Conservation (phyloP, 2,888 invertebrate species). For the Nomada lathburiana region DNA sequence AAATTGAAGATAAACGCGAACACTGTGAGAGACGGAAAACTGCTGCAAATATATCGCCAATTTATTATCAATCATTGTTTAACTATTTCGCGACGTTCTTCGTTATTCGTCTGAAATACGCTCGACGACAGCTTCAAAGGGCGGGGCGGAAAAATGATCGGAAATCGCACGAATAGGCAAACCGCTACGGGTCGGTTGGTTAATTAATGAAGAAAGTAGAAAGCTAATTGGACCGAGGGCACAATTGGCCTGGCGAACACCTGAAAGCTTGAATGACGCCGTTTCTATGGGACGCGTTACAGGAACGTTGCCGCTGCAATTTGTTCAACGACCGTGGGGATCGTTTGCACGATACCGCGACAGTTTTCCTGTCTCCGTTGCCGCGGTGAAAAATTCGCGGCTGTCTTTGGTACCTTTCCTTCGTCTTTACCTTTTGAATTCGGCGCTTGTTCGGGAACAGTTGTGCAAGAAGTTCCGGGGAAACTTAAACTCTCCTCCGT, state of each 20-base stretch:
- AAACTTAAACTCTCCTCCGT: conserved; percentile 2
- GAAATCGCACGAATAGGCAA: neutral
- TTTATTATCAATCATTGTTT: too few species aligned
- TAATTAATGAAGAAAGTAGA: neutral
- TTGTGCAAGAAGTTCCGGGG: conserved; percentile 8
- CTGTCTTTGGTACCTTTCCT: neutral
- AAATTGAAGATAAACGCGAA: too few species aligned
- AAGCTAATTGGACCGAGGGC: conserved; percentile 26
- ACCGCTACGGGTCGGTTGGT: neutral
- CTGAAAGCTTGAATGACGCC: conserved; percentile 19
- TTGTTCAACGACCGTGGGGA: conserved; percentile 35
- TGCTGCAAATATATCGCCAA: too few species aligned
- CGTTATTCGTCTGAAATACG: too few species aligned
- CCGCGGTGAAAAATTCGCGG: neutral
- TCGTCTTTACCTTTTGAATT: neutral
- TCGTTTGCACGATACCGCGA: conserved; percentile 35
- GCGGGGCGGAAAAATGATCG: neutral
- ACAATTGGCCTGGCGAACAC: conserved; percentile 9
- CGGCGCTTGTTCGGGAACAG: neutral
- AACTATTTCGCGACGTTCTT: too few species aligned
- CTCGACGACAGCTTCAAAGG: neutral
- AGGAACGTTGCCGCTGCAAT: conserved; percentile 5
- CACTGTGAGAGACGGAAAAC: too few species aligned
- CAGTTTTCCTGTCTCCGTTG: conserved; percentile 18
- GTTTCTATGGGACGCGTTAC: conserved; percentile 19